Evolutionary conservation across 1,140 invertebrate species (phyloP), one percentile per base, ranked within the genome.

Genomic region (Lepidurus couesii): DNA sequence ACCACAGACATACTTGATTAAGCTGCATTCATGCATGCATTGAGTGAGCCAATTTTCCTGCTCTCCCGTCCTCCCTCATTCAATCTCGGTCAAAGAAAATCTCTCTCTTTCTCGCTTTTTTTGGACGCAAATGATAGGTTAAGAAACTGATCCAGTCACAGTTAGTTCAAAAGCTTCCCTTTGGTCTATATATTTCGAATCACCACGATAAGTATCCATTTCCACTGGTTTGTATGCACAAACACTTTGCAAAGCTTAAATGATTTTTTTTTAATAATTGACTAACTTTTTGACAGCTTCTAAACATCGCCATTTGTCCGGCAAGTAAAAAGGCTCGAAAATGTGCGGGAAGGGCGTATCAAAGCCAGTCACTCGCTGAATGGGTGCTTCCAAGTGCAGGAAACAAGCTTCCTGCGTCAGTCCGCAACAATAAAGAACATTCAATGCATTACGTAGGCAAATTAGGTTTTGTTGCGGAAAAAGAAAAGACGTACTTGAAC

Each of bases 301-400:
- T 75, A 96, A 89, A 84, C 95, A 97, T 76, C 95, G 88, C 92
- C 94, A 97, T 84, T 95, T 97, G 83, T 94, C 92, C 7, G 98
- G 98, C 78, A 99, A 84, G 86, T 98, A 99, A 86, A 98, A 97
- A 0, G 93, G 92, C 85, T 99, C 98, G 86, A 92, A 98, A 5
- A 98, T 89, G 86, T 97, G 95, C 8, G 98, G 95, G 87, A 99
- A 99, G 4, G 98, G 97, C 7, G 96, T 95, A 86, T 99, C 98
- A 88, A 95, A 97, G n/a, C 98, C 98, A 74, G 95, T 91, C 4
- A 98, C 93, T 83, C 98, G 88, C 75, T 89, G 86, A 16, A 99
- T 88, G 0, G 98, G 98, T 8, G 97, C 95, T 86, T 99, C 96
- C 79, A 99, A 88, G 84, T 96, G 88, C 47, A 99, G 87, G 84